Base-by-base conservation (phyloP, 2,888 invertebrate genomes). In the Lypha dubia region DNA sequence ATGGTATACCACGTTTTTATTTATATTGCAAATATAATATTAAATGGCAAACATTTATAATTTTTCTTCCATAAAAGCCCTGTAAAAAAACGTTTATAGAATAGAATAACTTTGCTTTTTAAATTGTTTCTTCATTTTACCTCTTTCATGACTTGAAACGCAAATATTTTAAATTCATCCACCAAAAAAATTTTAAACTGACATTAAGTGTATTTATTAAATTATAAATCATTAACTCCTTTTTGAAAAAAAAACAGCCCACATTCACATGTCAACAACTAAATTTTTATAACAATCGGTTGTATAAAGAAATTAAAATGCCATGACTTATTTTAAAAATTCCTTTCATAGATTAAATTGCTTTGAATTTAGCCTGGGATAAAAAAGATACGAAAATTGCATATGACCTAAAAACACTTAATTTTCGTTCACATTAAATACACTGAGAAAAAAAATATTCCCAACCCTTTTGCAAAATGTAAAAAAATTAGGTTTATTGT, bases 261-360 rank as follows among this genome's bases (percentile, higher is more conserved):
- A 76, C 81, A 76, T 82, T 70, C 63, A 38, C 70, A 75, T 82
- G 81, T 63, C 75, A 82, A 82, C 81, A 82, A 71, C 75, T 76
- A 76, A 70, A 82, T 76, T 76, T 74, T 76, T 56, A 65, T 53
- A 68, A 63, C 68, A 75, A 56, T 63, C 38, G 32, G 70, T 75
- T 67, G 35, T 68, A 80, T 80, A 70, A 76, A 82, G 81, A 84
- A 84, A 84, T 84, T 84, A 79, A 70, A 81, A 81, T 84, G 28
- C 84, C 74, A 70, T 49, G 77, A 81, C 77, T 81, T 84, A 81
- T 84, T 84, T 84, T 81, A 75, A 84, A 84, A 84, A 84, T 84
- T 84, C 84, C n/a, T 81, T 58, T 41, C 81, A 74, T 81, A 81
- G 53, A 77, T 84, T 63, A 81, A 84, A 84, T 79, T 77, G 63